Conservation (phyloP, 2,888 invertebrate genomes). For the Ceriagrion tenellum region DNA sequence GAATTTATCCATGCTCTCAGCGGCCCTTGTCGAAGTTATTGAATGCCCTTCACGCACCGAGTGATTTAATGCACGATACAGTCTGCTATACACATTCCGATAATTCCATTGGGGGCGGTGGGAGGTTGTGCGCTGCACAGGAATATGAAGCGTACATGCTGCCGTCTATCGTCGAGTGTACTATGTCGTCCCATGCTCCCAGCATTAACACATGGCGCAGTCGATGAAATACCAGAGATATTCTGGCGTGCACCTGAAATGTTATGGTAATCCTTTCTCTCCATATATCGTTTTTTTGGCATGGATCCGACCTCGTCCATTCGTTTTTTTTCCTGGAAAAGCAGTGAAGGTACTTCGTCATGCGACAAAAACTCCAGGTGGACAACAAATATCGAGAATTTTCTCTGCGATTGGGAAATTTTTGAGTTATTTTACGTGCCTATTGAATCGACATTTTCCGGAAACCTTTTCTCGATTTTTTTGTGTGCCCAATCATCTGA, state of each 20-base stretch:
- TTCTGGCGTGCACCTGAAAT: background rate
- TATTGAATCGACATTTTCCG: background rate
- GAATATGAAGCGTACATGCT: too few relatives aligned
- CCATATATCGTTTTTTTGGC: background rate
- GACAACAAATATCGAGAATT: background rate
- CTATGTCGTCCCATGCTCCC: background rate
- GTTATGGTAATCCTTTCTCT: background rate
- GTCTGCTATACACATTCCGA: background rate
- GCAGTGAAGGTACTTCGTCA: background rate
- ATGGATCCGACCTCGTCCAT: background rate
- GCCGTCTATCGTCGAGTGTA: background rate
- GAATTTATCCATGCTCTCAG: too few relatives aligned
- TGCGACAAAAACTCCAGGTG: background rate
- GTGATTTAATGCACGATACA: background rate
- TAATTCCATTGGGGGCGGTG: background rate
- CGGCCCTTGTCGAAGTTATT: too few relatives aligned
- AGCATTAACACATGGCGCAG: background rate
- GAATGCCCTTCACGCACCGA: background rate
- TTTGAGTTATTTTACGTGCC: background rate
- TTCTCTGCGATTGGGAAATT: background rate
- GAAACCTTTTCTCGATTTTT: background rate
- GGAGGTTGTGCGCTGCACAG: too few relatives aligned
- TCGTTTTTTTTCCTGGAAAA: background rate
- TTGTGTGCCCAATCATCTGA: background rate
- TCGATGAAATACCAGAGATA: background rate